Evolutionary conservation across 2,888 invertebrate species (phyloP).

Genomic region (Ormyrus nitidulus): DNA sequence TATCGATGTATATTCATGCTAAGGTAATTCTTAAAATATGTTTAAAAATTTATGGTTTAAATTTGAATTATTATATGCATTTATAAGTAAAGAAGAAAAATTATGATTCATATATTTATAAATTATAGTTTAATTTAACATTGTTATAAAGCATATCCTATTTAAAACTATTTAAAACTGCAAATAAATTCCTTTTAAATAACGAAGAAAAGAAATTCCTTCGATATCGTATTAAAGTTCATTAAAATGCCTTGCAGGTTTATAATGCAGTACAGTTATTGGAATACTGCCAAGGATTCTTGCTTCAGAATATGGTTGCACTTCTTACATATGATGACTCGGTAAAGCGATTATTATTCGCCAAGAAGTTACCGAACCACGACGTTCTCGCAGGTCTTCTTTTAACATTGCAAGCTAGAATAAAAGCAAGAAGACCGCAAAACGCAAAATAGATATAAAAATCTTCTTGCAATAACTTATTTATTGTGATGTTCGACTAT

Average conservation of each 20-base stretch:
- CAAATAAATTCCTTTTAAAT: slow-evolving; percentile 2
- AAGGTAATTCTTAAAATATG: slow-evolving; percentile 79
- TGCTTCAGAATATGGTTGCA: slow-evolving; percentile 96
- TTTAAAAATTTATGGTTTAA: not conserved
- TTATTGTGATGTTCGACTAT: slow-evolving; percentile 48
- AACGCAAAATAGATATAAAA: slow-evolving; percentile 57
- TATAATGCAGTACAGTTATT: slow-evolving; percentile 91
- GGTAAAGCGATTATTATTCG: slow-evolving; percentile 90
- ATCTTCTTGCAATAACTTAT: slow-evolving; percentile 3
- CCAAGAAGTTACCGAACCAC: slow-evolving; percentile 92
- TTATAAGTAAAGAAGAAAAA: not conserved
- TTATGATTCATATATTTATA: not conserved
- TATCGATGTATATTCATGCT: slow-evolving; percentile 94
- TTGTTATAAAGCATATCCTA: not conserved
- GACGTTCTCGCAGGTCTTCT: slow-evolving; percentile 90
- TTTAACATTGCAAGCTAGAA: slow-evolving; percentile 87
- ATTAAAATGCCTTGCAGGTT: slow-evolving; percentile 78
- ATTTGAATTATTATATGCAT: not conserved
- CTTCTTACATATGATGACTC: slow-evolving; percentile 93
- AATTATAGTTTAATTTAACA: not conserved
- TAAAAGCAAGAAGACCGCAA: slow-evolving; percentile 80
- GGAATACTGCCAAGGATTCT: slow-evolving; percentile 93
- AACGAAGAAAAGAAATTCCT: not conserved
- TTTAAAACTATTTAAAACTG: not conserved
- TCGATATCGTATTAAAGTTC: not conserved